Evolutionary conservation across 1,140 invertebrate species (phyloP).

Genomic region (Camponotus floridanus): DNA sequence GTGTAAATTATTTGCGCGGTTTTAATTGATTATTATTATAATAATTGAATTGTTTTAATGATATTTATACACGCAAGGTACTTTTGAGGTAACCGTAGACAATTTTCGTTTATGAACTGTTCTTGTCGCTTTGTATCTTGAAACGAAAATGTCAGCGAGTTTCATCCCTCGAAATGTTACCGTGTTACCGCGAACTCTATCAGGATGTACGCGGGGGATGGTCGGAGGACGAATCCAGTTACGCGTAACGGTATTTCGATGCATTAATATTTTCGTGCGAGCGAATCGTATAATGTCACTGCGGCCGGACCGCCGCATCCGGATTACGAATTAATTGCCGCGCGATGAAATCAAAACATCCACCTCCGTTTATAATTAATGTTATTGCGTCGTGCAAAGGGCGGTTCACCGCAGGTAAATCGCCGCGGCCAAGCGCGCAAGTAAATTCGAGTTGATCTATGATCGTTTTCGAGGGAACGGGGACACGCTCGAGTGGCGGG

Average conservation of each 20-base stretch:
- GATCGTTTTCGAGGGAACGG: constrained; percentile 53
- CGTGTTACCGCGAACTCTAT: constrained; percentile 47
- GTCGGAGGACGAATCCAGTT: constrained; percentile 63
- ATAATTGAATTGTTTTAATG: not conserved
- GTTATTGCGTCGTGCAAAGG: constrained; percentile 75
- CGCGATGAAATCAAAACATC: constrained; percentile 76
- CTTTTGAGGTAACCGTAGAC: not conserved
- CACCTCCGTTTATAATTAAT: constrained; percentile 76
- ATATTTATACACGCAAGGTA: not conserved
- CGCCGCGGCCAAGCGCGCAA: constrained; percentile 66
- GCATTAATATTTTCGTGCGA: constrained; percentile 75
- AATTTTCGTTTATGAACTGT: constrained; percentile 23
- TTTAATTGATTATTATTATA: not conserved
- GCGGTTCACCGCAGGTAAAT: constrained; percentile 75
- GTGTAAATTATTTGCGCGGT: not conserved
- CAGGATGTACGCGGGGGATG: not conserved
- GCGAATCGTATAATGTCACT: constrained; percentile 76
- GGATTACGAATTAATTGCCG: constrained; percentile 76
- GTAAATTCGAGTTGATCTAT: constrained; percentile 73
- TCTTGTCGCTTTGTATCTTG: constrained; percentile 29
- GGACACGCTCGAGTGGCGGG: not conserved
- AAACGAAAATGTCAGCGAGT: constrained; percentile 42
- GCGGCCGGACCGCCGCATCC: constrained; percentile 74
- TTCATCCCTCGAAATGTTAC: constrained; percentile 44
- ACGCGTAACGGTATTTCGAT: constrained; percentile 74